These are phyloP conservation scores for Catagonus wagneri DNA, from an alignment of 2,113 vertebrate genomes.

Conservation along the genomic window DNA sequence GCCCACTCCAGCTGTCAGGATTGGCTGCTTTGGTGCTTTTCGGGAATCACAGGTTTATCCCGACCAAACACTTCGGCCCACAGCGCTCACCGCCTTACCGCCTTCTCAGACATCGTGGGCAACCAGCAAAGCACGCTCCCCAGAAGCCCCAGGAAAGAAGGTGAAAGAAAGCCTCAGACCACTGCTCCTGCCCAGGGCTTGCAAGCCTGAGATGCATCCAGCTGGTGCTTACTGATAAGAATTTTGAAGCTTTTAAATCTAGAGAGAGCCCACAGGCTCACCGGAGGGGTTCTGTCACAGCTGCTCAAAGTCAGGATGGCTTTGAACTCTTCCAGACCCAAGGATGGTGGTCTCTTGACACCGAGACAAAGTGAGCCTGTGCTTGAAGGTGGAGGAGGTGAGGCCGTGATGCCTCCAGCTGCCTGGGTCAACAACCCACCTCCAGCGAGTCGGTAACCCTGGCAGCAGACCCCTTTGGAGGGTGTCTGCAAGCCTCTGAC, in stretches of 20 bases:
- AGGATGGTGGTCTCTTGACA: not conserved
- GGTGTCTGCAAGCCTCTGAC: not conserved
- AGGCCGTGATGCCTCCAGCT: not conserved
- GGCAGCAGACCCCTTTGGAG: not conserved
- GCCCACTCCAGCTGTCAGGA: not conserved
- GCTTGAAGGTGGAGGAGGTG: not conserved
- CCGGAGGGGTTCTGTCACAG: not conserved
- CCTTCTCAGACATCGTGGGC: not conserved
- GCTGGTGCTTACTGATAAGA: not conserved
- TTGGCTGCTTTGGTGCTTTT: no score
- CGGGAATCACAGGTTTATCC: not conserved
- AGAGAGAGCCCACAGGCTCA: not conserved
- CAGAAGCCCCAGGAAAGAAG: not conserved
- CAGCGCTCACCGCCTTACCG: not conserved
- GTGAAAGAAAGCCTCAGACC: not conserved
- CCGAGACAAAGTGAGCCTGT: not conserved
- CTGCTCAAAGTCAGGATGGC: not conserved
- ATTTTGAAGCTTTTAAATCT: not conserved
- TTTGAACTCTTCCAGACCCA: not conserved
- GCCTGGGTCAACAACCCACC: not conserved
- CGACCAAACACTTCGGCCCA: accelerated
- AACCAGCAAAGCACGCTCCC: not conserved
- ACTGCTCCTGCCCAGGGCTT: not conserved
- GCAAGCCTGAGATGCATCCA: not conserved
- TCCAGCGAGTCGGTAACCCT: no score